phyloP scores from a whole-genome alignment of 2,113 vertebrate species.

The Limanda limanda region DNA sequence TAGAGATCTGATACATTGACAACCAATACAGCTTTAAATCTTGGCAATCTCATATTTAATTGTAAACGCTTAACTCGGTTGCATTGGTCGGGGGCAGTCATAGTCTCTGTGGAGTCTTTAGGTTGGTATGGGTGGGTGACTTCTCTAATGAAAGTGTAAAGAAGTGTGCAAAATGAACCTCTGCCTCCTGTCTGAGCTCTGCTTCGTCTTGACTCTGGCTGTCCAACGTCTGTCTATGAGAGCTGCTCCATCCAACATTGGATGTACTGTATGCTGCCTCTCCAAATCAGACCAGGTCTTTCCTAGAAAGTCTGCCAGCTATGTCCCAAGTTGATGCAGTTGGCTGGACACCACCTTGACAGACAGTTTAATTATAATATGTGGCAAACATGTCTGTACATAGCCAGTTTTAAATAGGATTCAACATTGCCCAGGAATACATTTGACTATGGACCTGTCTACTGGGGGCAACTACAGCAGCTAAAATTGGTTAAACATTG shows the following conservation, averaged over 20 bases:
- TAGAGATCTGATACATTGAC: no score
- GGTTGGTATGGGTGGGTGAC: not conserved
- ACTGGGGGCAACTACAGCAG: no score
- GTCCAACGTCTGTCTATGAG: not conserved
- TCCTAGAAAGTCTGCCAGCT: not conserved
- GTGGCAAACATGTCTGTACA: not conserved
- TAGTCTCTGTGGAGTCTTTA: not conserved
- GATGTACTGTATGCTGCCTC: not conserved
- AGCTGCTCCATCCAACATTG: not conserved
- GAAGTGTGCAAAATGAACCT: not conserved
- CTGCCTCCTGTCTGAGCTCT: not conserved
- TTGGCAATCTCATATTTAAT: not conserved
- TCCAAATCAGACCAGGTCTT: not conserved
- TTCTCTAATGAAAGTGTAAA: not conserved
- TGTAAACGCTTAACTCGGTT: not conserved
- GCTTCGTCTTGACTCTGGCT: not conserved
- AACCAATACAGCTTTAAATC: no score
- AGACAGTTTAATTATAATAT: not conserved
- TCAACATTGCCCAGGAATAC: no score
- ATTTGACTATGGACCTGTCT: no score
- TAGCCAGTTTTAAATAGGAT: no score
- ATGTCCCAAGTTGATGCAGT: not conserved
- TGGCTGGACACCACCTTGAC: not conserved
- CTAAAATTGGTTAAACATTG: not conserved
- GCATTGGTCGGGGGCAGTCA: no score